Base-by-base conservation (phyloP, 2,888 invertebrate species). In the Gasteruption jaculator region DNA sequence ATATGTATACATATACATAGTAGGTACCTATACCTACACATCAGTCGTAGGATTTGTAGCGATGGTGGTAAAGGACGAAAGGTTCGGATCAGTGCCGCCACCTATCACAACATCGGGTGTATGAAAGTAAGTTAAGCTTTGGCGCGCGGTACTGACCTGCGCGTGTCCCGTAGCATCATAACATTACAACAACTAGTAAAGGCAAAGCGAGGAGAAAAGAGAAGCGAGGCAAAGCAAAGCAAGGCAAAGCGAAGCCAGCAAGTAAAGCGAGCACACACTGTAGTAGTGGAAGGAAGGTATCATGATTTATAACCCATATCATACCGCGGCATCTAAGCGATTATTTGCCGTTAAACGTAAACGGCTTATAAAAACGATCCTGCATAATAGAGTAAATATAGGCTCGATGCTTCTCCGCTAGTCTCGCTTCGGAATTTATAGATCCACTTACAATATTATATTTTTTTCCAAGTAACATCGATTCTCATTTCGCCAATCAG, bases 311-410 rank as follows among this genome's bases (percentile, higher is more conserved):
- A 60, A 56, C 50, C 54, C 48, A 48, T 67, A 67, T 68, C 66
- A 56, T 59, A 58, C 54, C 54, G 62, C 67, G 65, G 68, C 66
- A 69, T 69, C 69, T 68, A 58, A 61, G 62, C 67, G 65, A 67
- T 67, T 65, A 68, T 65, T 67, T 61, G 63, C 65, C 63, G 65
- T 65, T 66, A 65, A 68, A 64, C 64, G 63, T 61, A 61, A 64
- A 64, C 60, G 58, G 60, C 54, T 59, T 60, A 60, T 60, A 60
- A 62, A 63, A 58, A 58, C 55, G 56, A 53, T 58, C 54, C 60
- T 62, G 65, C 64, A 63, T 68, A 68, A 68, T 70, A 67, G 67
- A 68, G 67, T 69, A 68, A 69, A 69, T 68, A 68, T 65, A 68
- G 69, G 61, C 63, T 59, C 55, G 55, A 49, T 59, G 55, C 50